Evolutionary conservation across 2,888 invertebrate genomes (phyloP).

Genomic region (Erpobdella octoculata): DNA sequence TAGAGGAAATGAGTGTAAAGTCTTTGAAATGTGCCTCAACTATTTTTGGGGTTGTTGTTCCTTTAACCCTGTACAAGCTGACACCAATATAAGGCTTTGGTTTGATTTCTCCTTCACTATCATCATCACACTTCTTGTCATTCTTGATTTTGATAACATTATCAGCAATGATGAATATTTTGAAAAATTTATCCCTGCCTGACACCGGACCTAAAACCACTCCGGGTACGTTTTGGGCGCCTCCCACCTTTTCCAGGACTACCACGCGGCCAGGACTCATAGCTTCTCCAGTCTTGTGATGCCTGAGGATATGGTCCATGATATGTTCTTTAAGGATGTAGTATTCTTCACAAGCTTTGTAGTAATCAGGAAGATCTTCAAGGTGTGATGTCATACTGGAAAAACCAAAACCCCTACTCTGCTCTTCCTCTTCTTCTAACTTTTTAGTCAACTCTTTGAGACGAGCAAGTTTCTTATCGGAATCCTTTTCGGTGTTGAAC

Average conservation of each 20-base stretch:
- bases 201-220: slow-evolving; percentile 40
- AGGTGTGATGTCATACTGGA: slow-evolving; percentile 34
- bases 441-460: slow-evolving; percentile 20
- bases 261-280: slow-evolving; percentile 67
- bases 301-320: slow-evolving; percentile 43
- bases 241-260: slow-evolving; percentile 54
- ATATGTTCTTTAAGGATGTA: slow-evolving; percentile 38
- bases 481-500: slow-evolving; percentile 58
- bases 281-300: slow-evolving; percentile 55
- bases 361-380: slow-evolving; percentile 48
- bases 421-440: background rate
- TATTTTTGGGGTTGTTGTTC: slow-evolving; percentile 63
- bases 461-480: slow-evolving; percentile 50
- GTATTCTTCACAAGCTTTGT: slow-evolving; percentile 44
- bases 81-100: background rate
- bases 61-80: slow-evolving; percentile 46
- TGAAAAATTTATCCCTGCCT: slow-evolving; percentile 43
- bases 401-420: no score
- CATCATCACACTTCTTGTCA: no score
- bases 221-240: slow-evolving; percentile 40
- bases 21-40: slow-evolving; percentile 50
- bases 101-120: no score
- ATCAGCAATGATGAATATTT: slow-evolving; percentile 37
- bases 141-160: no score
- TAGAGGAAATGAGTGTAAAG: slow-evolving; percentile 54